Percentiles rank a stretch among this genome's conserved stretches.
Evolutionary conservation across 2,113 vertebrate genomes (phyloP).

Genomic region (Dipodomys merriami): DNA sequence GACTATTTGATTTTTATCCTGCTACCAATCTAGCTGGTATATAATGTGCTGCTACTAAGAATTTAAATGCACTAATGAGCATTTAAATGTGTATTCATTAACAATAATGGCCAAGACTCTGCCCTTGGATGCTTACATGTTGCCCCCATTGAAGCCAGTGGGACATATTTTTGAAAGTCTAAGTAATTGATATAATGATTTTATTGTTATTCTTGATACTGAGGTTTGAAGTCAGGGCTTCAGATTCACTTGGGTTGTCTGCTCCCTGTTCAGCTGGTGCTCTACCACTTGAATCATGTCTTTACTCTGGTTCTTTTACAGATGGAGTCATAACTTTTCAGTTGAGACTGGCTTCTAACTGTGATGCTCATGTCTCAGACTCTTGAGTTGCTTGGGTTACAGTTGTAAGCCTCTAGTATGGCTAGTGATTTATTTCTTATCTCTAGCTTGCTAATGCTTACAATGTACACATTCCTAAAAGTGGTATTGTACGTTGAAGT

Average conservation of each 20-base stretch:
- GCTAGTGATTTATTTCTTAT: slow-evolving; percentile 13
- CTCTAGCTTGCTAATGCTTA: neutral
- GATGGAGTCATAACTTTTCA: no score
- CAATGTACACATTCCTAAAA: neutral
- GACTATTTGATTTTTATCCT: slow-evolving; percentile 74
- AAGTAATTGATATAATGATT: neutral
- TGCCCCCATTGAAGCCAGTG: slow-evolving; percentile 28
- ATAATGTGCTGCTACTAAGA: slow-evolving; percentile 46
- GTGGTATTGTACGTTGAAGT: slow-evolving; percentile 4
- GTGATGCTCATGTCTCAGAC: no score
- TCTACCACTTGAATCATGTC: no score
- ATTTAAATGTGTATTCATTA: slow-evolving; percentile 70
- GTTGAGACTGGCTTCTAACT: no score
- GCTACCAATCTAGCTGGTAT: slow-evolving; percentile 30
- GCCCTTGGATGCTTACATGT: neutral
- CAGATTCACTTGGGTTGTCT: no score
- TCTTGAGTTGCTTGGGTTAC: no score
- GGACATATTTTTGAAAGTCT: neutral
- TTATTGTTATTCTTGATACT: neutral
- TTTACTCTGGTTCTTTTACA: no score
- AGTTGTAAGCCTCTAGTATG: no score
- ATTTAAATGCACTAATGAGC: slow-evolving; percentile 68
- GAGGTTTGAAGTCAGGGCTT: no score
- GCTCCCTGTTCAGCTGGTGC: no score
- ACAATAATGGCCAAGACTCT: slow-evolving; percentile 26